Evolutionary conservation across 2,888 invertebrate genomes (phyloP), one percentile per base, ranked within the genome.

Genomic region (Heliconius charithonia): DNA sequence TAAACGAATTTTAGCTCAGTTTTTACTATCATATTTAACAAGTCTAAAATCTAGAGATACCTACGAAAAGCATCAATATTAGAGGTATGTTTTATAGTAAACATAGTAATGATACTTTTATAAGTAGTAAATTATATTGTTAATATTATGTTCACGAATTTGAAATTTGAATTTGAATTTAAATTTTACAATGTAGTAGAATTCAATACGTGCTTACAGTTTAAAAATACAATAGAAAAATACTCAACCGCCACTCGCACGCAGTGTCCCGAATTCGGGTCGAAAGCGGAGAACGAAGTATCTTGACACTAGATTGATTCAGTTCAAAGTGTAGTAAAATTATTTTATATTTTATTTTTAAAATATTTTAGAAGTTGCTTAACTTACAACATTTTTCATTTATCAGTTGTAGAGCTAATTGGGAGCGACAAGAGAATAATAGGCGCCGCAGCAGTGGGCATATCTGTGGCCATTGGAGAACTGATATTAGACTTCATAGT

Each of bases 401-500:
- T 83, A 85, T 13, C 82, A 86, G 86, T 84, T 75, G 78, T 86
- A 16, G 86, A 86, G 72, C 77, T 86, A 41, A 83, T 85, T 0
- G 85, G 85, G 22, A 95, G 96, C n/a, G 95, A 95, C 72, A 95
- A 95, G 72, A 92, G 97, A 77, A 96, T 97, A 0, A 89, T 97
- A 37, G 96, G 96, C 4, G 96, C 97, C 3, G 96, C 96, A 77
- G 90, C 97, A 77, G 95, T 96, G 70, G 96, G 96, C 70, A 95
- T 96, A 83, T 95, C 96, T 76, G 97, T 96, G 82, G 96, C 97
- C 0, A 63, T 96, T 3, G 97, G 97, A 0, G 96, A 97, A 90
- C 95, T 96, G 37, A 78, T 96, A n/a, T 88, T 96, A 9, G 97
- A 96, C 0, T 88, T 95, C 9, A 86, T 95, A 0, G 96, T 97